Base-by-base conservation (phyloP, 2,797 vertebrate genomes). In the Smutsia gigantea region DNA sequence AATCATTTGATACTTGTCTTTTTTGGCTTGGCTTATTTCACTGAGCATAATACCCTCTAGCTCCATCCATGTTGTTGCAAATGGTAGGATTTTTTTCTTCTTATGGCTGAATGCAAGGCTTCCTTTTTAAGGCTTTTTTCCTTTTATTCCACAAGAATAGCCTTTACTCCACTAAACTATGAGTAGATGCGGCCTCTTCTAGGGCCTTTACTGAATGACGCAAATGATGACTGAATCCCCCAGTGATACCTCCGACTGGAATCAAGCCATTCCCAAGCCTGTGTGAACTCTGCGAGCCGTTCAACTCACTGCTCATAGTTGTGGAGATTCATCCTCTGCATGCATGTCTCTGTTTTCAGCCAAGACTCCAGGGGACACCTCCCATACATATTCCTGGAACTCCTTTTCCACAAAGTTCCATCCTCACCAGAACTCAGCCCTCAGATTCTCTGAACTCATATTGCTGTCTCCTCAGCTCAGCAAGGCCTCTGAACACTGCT, bases 241-340 rank as follows among this genome's bases (percentile, higher is more conserved):
- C 59, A 27, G 15, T 8, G 25, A 59, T 19, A 29, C 57, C n/a
- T 90, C 39, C 18, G 59, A 13, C n/a, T 27, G n/a, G 11, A 51
- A 7, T 46, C 29, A 12, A 29, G 10, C 27, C 4, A 29, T 4
- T 53, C 51, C 64, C 5, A 11, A 61, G 12, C 55, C 57, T 59
- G 0, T 23, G 19, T 71, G 66, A 63, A 13, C 6, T 69, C 55
- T 37, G 27, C 14, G 39, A 34, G 19, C 74, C 3, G 2, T 14
- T 42, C 79, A 46, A 53, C 49, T 37, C n/a, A 29, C 55, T 10
- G 3, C n/a, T 55, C 75, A 10, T 27, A 37, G 51, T 90, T 21
- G 0, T 6, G 29, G 59, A 72, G 5, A 15, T 23, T 53, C n/a
- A 14, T 31, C 27, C 18, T 13, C 18, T 9, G 19, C 4, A 0